Evolutionary conservation across 2,797 vertebrate genomes (phyloP), one percentile per base, ranked within the genome.

Genomic region (Melopsittacus undulatus): DNA sequence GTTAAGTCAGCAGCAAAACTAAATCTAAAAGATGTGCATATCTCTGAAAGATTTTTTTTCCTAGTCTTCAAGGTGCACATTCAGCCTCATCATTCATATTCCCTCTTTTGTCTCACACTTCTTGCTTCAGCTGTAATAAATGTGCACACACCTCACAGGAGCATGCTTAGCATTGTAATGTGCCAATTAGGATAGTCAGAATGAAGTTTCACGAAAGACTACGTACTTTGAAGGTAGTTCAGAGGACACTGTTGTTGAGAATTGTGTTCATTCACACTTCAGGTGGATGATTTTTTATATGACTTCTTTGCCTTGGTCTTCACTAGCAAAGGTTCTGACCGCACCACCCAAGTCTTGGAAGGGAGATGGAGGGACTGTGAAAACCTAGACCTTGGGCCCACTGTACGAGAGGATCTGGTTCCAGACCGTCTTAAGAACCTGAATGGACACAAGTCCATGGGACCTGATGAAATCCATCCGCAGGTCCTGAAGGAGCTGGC

Each of bases 161-260:
- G 32, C 83, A 73, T 2, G 3, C 34, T 77, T 91, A 68, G n/a
- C 87, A 34, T 34, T 76, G 45, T 63, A 95, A 66, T 66, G 27
- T 89, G 63, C 36, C 24, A 52, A 40, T 92, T 85, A 86, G 34
- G 54, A 74, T 80, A 12, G 38, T 82, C 70, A 96, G 87, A 92
- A 23, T 87, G 91, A 95, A 97, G 92, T 88, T 90, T 95, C 73
- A 83, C 83, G 85, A 83, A 76, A 95, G 81, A 57, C 52, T 92
- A 51, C 32, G 11, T 40, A 24, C 22, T 77, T 75, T n/a, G 45
- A 72, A 75, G 26, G 48, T 57, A 77, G 85, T 85, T 86, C 48
- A 72, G 19, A 56, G 20, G 61, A 72, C 12, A 48, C 7, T 56
- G 8, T 66, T 80, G n/a, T 38, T 2, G 2, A 54, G 46, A 87